Conservation (phyloP, 2,888 invertebrate species). For the Epirrhoe tristata region DNA sequence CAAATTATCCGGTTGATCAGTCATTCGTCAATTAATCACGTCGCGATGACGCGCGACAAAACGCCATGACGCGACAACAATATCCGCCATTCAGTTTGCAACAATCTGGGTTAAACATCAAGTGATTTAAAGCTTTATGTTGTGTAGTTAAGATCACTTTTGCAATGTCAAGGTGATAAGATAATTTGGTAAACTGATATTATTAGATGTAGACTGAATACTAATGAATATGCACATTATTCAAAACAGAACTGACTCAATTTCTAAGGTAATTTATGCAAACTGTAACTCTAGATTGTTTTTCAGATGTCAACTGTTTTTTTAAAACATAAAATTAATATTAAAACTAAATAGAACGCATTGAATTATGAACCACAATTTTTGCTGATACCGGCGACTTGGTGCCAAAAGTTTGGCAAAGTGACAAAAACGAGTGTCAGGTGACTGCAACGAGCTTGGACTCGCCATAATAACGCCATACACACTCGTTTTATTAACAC, state of each 20-base stretch:
- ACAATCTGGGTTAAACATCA: conserved; percentile 8
- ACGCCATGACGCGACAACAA: conserved; percentile 21
- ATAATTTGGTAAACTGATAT: background rate
- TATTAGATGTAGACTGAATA: background rate
- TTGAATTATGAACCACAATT: background rate
- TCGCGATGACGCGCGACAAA: conserved; percentile 31
- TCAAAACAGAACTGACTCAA: no score
- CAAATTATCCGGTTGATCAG: conserved; percentile 32
- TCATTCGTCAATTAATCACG: conserved; percentile 26
- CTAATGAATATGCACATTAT: background rate
- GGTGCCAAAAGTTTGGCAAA: background rate
- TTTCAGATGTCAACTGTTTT: no score
- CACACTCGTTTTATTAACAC: background rate
- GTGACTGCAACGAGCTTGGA: background rate
- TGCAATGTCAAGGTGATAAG: background rate
- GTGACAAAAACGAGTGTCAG: background rate
- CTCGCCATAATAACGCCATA: background rate
- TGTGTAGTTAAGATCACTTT: background rate
- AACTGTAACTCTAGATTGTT: no score
- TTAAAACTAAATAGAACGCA: no score
- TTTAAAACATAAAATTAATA: no score
- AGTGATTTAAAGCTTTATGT: background rate
- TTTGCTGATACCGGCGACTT: background rate
- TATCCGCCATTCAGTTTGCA: conserved; percentile 11
- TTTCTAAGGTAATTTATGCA: no score